Evolutionary conservation across 2,888 invertebrate genomes (phyloP), one percentile per base, ranked within the genome.

Genomic region (Smittia aterrima): DNA sequence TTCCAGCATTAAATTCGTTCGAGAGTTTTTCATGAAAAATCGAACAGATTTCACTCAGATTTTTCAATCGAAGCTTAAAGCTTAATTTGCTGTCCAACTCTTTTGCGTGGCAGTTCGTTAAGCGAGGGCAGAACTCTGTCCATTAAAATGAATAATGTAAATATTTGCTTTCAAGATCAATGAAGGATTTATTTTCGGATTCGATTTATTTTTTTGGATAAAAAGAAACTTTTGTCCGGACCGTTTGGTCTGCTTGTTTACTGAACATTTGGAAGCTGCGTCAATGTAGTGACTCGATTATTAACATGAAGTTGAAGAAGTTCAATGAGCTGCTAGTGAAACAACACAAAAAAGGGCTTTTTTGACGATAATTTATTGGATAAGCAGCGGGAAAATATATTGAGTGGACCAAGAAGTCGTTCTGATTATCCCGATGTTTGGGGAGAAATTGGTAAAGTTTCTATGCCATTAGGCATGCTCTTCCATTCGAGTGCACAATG

Each of bases 381-480:
- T 47, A 58, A 58, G 13, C 13, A 58, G 22, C 7, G 9, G 3
- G 32, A 58, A 58, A 58, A 58, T 58, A 58, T 22, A 58, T 58
- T 22, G 58, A 58, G 58, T 58, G 22, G 58, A 58, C 20, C 58
- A 22, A 11, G 22, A 58, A 58, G 22, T 22, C 58, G 22, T 18
- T 58, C n/a, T 22, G 64, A 64, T 64, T 27, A 64, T 64, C 27
- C 27, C 11, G n/a, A 58, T 11, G 18, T 58, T 58, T 18, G 20
- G 22, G 58, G 22, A 9, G 18, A 71, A 27, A 58, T 38, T 58
- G 7, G 9, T 1, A 13, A 64, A 38, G 22, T 72, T 72, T 72
- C 72, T 62, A 72, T 62, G 72, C 72, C 72, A 72, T 72, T 72
- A 72, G 54, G 38, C 54, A 72, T 72, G 32, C 38, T 62, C 22